phyloP scores from a whole-genome alignment of 2,888 invertebrate species.

The Megamerina dolium region DNA sequence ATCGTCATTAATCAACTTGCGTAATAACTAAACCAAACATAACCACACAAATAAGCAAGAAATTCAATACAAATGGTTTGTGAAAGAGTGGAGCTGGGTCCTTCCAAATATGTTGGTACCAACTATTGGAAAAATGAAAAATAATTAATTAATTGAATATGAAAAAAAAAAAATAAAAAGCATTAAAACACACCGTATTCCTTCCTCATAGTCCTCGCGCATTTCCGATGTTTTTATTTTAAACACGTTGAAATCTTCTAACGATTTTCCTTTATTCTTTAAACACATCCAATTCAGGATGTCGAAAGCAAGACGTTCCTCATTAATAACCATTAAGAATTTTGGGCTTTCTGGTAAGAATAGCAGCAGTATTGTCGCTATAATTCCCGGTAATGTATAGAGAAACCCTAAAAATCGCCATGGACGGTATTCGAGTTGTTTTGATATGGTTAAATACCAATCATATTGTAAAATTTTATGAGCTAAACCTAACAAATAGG shows the following conservation, averaged over 20 bases:
- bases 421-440: conserved; percentile 18
- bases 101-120: too few species aligned
- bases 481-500: conserved; percentile 4
- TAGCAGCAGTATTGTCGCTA: conserved; percentile 24
- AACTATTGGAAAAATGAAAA: too few species aligned
- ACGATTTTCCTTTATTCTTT: conserved; percentile 20
- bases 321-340: conserved; percentile 24
- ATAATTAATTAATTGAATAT: too few species aligned
- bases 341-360: conserved; percentile 31
- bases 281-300: conserved; percentile 25
- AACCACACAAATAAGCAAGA: conserved; percentile 22
- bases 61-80: conserved; percentile 21
- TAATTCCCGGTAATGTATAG: conserved; percentile 23
- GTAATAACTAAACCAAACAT: conserved; percentile 28
- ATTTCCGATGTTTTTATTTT: conserved; percentile 18
- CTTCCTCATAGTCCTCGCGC: conserved; percentile 5
- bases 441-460: conserved; percentile 16
- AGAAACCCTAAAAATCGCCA: conserved; percentile 27
- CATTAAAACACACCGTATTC: not conserved
- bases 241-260: conserved; percentile 19
- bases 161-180: not conserved
- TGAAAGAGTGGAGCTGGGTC: conserved; percentile 28
- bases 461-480: conserved; percentile 17
- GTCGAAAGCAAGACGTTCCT: conserved; percentile 13
- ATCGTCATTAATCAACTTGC: conserved; percentile 21